phyloP scores from a whole-genome alignment of 1,140 invertebrate species.

The Pseudomyrmex concolor region DNA sequence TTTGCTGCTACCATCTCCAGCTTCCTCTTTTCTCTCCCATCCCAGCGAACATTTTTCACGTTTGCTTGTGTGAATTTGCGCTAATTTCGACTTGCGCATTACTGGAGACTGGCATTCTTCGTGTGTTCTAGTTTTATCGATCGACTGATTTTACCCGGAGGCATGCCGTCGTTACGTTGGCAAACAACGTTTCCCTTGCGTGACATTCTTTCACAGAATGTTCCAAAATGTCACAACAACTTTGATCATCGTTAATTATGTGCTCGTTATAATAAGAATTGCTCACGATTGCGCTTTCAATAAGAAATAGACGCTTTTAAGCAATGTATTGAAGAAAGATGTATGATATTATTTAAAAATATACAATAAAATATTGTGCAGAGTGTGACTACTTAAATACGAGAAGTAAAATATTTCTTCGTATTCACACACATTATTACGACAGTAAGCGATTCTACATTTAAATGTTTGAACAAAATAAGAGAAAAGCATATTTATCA shows the following conservation, averaged over 20 bases:
- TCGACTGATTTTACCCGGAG: slow-evolving; percentile 10
- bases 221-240: not conserved
- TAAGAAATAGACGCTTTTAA: not conserved
- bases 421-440: not conserved
- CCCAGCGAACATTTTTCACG: slow-evolving; percentile 57
- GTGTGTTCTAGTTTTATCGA: slow-evolving; percentile 35
- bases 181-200: not conserved
- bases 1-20: not conserved
- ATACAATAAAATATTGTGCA: not conserved
- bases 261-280: not conserved
- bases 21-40: not conserved
- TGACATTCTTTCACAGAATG: not conserved
- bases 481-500: slow-evolving; percentile 29
- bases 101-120: not conserved
- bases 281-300: not conserved
- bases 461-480: not conserved
- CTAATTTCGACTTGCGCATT: slow-evolving; percentile 57
- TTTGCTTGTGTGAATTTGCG: slow-evolving; percentile 57
- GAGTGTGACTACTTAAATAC: not conserved
- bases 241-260: slow-evolving; percentile 9
- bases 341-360: not conserved
- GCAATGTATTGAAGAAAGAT: not conserved
- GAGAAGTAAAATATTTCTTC: not conserved
- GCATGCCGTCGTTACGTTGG: not conserved
- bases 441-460: not conserved